Evolutionary conservation across 1,140 invertebrate genomes (phyloP).

Genomic region (Chrysoperla carnea): DNA sequence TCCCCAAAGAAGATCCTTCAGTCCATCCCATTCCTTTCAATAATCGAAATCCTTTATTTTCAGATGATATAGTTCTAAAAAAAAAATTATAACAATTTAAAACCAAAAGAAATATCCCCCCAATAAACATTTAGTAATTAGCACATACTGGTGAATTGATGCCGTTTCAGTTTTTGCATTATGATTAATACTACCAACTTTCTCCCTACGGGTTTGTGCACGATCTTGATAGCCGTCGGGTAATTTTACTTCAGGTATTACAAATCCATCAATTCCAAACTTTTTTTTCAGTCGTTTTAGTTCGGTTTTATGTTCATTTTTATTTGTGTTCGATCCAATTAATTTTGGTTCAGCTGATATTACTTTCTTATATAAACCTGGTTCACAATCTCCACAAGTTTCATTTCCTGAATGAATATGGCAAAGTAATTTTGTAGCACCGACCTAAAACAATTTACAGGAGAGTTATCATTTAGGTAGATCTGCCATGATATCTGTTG

Average conservation of each 20-base stretch:
- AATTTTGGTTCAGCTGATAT: neutral
- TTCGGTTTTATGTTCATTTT: constrained; percentile 44
- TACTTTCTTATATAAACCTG: constrained; percentile 40
- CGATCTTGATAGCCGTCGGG: constrained; percentile 52
- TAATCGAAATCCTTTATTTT: constrained; percentile 80
- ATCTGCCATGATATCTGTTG: no score
- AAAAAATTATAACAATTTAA: constrained; percentile 3
- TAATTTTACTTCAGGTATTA: constrained; percentile 16
- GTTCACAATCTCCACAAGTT: constrained; percentile 81
- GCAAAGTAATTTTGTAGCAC: constrained; percentile 56
- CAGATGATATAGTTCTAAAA: constrained; percentile 49
- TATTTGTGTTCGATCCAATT: constrained; percentile 6
- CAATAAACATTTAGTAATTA: neutral
- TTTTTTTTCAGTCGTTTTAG: constrained; percentile 63
- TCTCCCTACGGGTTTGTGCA: constrained; percentile 51
- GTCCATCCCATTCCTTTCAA: constrained; percentile 84
- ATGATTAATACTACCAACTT: constrained; percentile 65
- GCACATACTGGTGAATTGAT: constrained; percentile 61
- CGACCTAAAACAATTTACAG: constrained; percentile 22
- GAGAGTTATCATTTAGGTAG: no score
- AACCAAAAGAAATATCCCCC: neutral
- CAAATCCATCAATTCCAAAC: constrained; percentile 50
- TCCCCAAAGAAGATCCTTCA: constrained; percentile 71
- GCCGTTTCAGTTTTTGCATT: constrained; percentile 65
- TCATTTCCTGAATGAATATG: constrained; percentile 72